Evolutionary conservation across 2,888 invertebrate species (phyloP), one percentile per base, ranked within the genome.

Genomic region (Eupithecia dodoneata): DNA sequence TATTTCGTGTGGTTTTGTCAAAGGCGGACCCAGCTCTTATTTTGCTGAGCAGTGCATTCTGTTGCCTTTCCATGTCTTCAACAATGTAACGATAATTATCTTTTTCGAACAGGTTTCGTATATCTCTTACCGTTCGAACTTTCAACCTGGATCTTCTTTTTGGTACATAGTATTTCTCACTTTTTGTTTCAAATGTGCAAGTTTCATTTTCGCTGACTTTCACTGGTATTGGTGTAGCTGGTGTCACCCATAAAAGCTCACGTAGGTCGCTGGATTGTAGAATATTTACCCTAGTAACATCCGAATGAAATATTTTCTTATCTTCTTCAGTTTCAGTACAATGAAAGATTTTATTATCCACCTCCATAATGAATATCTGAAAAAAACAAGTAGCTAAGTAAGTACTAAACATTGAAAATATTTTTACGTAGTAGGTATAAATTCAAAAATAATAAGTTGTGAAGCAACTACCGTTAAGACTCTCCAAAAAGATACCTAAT

Each of bases 101-200:
- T 81, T 88, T 87, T 85, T 95, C 95, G 86, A 89, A 92, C 63
- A 82, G 63, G 79, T 86, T 88, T 85, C 94, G 86, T 65, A 95
- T 89, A 77, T 92, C 88, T 84, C 91, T 85, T 6, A 95, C 92
- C 76, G 95, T 94, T 83, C 86, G 91, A 12, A 95, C 95, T 86
- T 94, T 93, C 44, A 84, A 79, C 81, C 86, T 89, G 73, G 85
- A 84, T 87, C 87, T 92, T 82, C 88, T 91, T 85, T 93, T 93
- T 79, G 92, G 89, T 79, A 89, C 81, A 81, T 91, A 94, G 76
- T 83, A 81, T 84, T 94, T 95, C 71, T 87, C 91, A 78, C 80
- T 85, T 82, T 83, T 89, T 30, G 92, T 93, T 79, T 76, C 81
- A 86, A 91, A 94, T 67, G 88, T 82, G 83, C 89, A 92, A 63